These are phyloP conservation scores for Halcyon malimbica DNA, from an alignment of 2,113 vertebrate species.

Conservation along the genomic window DNA sequence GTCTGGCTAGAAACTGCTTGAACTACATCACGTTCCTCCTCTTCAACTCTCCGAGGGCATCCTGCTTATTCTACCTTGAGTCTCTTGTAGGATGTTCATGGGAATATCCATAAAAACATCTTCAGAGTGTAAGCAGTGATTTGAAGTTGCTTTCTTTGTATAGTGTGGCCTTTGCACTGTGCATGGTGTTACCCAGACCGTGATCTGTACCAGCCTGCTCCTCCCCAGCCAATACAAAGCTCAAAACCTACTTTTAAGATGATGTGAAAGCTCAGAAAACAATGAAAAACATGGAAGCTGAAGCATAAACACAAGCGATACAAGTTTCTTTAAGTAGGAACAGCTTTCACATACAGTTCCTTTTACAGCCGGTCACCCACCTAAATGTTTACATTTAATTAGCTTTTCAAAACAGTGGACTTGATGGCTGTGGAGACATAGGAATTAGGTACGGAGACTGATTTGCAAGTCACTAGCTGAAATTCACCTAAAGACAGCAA, in stretches of 20 bases:
- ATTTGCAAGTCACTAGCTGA: not conserved
- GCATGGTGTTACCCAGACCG: not conserved
- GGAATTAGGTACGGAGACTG: not conserved
- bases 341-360: not conserved
- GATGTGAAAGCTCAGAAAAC: not conserved
- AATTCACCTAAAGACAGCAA: not conserved
- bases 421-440: not conserved
- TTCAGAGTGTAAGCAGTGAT: not conserved
- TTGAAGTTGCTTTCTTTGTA: not conserved
- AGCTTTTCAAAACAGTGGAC: not conserved
- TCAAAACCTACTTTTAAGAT: not conserved
- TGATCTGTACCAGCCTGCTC: not conserved
- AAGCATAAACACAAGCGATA: not conserved
- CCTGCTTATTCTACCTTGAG: not conserved
- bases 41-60: not conserved
- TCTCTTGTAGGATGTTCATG: not conserved
- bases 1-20: not conserved
- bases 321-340: not conserved
- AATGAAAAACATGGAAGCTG: not conserved
- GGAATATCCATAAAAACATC: not conserved
- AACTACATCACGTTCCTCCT: not conserved
- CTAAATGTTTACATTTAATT: slow-evolving; percentile 31
- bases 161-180: fast-evolving
- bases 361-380: not conserved
- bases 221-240: not conserved